These are phyloP conservation scores for Staurois parvus DNA, from an alignment of 2,797 vertebrate species.

Conservation along the genomic window DNA sequence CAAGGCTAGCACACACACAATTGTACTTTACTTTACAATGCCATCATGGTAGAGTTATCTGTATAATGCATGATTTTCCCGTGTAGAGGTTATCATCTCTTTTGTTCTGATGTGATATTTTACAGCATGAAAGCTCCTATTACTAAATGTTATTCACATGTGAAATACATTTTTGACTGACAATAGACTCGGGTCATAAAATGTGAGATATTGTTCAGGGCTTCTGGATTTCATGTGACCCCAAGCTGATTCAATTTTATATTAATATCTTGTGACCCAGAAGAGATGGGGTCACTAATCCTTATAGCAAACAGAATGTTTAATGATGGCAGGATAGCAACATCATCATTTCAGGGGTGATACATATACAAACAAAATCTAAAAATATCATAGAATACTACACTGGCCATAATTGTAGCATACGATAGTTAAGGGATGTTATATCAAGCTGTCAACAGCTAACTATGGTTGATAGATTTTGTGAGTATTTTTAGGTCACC, in stretches of 20 bases:
- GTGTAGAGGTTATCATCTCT: neutral
- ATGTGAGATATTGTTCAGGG: neutral
- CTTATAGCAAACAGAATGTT: neutral
- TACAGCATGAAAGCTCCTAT: neutral
- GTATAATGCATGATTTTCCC: neutral
- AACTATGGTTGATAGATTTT: neutral
- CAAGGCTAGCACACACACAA: neutral
- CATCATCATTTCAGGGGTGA: neutral
- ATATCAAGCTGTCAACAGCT: neutral
- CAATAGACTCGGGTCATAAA: conserved; percentile 1
- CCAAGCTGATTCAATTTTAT: conserved; percentile 7
- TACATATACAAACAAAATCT: neutral
- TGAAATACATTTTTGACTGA: conserved; percentile 2
- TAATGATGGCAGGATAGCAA: conserved; percentile 3
- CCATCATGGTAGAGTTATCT: neutral
- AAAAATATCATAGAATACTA: neutral
- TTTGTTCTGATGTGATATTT: neutral
- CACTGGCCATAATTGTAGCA: neutral
- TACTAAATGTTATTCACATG: neutral
- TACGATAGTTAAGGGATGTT: no score
- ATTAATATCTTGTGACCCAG: conserved; percentile 42
- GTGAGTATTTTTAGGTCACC: neutral
- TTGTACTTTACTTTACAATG: neutral
- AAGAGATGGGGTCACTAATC: conserved; percentile 45
- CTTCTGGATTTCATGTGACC: conserved; percentile 3